A percentile compares a stretch with the other conserved stretches of the same genome.
Evolutionary conservation across 1,140 invertebrate species (phyloP).

Genomic region (Helicoverpa armigera): DNA sequence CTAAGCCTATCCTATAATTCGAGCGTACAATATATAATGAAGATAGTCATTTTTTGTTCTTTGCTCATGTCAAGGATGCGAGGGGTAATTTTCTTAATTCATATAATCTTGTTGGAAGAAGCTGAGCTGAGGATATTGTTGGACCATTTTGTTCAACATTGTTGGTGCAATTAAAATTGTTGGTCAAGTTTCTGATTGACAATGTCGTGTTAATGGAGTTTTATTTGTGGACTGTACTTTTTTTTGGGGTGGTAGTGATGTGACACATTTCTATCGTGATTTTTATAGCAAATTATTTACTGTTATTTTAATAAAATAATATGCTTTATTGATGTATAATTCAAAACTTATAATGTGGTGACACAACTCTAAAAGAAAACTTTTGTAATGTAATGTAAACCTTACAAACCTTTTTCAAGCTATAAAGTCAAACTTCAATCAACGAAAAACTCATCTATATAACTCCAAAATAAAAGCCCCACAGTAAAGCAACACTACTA

Average conservation of each 20-base stretch:
- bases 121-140: slow-evolving; percentile 12
- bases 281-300: background rate
- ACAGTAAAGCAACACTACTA: slow-evolving; percentile 5
- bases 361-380: too few species aligned
- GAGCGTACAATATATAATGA: slow-evolving; percentile 14
- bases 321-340: too few species aligned
- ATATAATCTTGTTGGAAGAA: slow-evolving; percentile 54
- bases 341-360: too few species aligned
- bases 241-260: background rate
- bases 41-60: slow-evolving; percentile 47
- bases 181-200: background rate
- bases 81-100: slow-evolving; percentile 62
- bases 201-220: background rate
- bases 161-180: slow-evolving; percentile 35
- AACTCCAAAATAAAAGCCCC: background rate
- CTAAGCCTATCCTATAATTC: slow-evolving; percentile 33
- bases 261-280: background rate
- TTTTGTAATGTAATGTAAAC: too few species aligned
- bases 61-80: slow-evolving; percentile 40
- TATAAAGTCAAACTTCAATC: too few species aligned
- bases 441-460: too few species aligned
- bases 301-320: background rate
- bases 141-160: background rate
- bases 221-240: background rate
- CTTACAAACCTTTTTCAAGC: too few species aligned